Base-by-base conservation (phyloP, 1,140 invertebrate genomes). In the Augochlora pura region DNA sequence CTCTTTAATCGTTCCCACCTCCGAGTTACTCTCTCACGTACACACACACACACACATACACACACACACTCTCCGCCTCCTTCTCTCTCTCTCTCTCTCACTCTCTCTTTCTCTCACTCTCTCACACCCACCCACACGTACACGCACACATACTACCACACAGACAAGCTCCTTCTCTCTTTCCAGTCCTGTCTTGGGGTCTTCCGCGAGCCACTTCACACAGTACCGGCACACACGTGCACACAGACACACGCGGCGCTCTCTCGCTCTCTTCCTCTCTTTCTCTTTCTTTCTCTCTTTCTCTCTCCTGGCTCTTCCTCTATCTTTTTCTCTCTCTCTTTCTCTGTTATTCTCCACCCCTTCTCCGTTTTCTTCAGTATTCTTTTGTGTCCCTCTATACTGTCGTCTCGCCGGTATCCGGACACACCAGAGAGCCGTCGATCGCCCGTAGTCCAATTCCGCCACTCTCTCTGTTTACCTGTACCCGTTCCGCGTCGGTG, bases 1-100 rank as follows among this genome's bases (percentile, higher is more conserved):
- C 90, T 91, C 88, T 87, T 91, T 89, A 90, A 90, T 89, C 90
- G 92, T 91, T 92, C 91, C 76, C 90, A 92, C 90, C 89, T 92
- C 86, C 88, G 89, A 91, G 85, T 88, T 88, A 89, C 87, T 89
- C 81, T 81, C 81, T 80, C 79, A 81, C 85, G 75, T 77, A 84
- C 81, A 82, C 81, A 82, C 64, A 49, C 46, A 57, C 62, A 21
- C 49, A 52, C 49, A 7, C 52, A n/a, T n/a, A 82, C 64, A 49
- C 46, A 57, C 62, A 21, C 49, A 52, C 49, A 7, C 52, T 67
- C 63, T 21, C 18, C 46, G 32, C 25, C 49, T 8, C 54, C n/a
- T 27, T 59, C 18, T 39, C 21, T 21, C 18, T 8, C 38, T 66
- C 16, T 21, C 63, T 42, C 23, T 14, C 1, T 46, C 42, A 10